Base-by-base conservation (phyloP, 2,113 vertebrate species). In the Mobula birostris region DNA sequence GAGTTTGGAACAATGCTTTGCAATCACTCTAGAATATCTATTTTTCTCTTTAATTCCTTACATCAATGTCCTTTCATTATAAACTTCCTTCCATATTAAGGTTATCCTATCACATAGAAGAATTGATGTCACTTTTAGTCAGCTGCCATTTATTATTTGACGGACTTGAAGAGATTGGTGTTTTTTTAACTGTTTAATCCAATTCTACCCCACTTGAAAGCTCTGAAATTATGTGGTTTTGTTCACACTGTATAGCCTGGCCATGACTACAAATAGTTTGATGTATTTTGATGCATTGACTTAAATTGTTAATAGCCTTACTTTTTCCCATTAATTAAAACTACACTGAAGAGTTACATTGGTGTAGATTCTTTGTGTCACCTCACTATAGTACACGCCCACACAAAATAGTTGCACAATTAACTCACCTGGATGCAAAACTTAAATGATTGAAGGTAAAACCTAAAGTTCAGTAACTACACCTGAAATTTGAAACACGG, bases 61-160 rank as follows among this genome's bases (percentile, higher is more conserved):
- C 27, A 11, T 63, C 83, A 63, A 88, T 3, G 14, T 63, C 29
- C 27, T 63, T 87, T 61, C 58, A 63, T 14, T n/a, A 87, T 87
- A 56, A 87, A 87, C 83, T 87, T 61, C 83, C 56, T 58, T 85
- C 48, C 24, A 58, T 82, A 48, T 83, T 85, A 61, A 85, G 82
- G 48, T 85, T 58, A 85, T 12, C 4, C 58, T n/a, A 63, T 3
- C n/a, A n/a, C 82, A 85, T 88, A 63, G n/a, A 88, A 88, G 83
- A 85, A 56, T 56, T 6, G 58, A 63, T 63, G n/a, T 63, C 29
- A 27, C 58, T 27, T 88, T 88, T 27, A 48, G 79, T 21, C 36
- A 82, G 27, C 27, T 63, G 83, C 27, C 83, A 88, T 88, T 87
- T 87, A n/a, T 63, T 88, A 61, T 63, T 63, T 14, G 27, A 4